Percentiles rank a stretch among this genome's conserved stretches.
Conservation (phyloP, 2,888 invertebrate species). For the Ashinkailepas kermadecensis region DNA sequence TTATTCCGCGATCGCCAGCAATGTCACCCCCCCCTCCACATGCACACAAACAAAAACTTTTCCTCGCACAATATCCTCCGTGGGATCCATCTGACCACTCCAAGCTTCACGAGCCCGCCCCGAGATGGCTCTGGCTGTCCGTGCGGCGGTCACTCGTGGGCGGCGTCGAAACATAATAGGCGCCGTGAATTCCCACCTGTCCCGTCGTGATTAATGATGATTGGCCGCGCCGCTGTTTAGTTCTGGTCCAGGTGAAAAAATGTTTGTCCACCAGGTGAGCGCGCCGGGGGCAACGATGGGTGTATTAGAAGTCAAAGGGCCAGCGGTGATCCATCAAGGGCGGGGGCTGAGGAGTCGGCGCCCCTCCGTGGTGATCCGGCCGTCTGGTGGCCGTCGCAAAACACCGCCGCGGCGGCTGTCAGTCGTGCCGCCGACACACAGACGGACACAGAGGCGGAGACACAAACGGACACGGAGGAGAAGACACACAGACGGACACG, state of each 20-base stretch:
- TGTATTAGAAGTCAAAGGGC: constrained; percentile 2
- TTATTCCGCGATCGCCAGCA: no score
- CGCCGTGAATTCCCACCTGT: constrained; percentile 15
- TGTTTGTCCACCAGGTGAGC: constrained; percentile 6
- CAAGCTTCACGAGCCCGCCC: not conserved
- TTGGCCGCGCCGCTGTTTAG: constrained; percentile 9
- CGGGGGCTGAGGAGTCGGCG: not conserved
- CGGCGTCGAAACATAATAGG: not conserved
- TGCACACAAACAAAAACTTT: no score
- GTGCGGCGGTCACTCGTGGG: not conserved
- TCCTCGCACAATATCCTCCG: no score
- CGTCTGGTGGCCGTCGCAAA: not conserved
- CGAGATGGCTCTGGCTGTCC: constrained; percentile 10
- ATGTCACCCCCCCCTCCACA: no score
- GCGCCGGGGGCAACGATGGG: not conserved
- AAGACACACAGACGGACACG: no score
- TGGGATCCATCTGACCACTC: no score
- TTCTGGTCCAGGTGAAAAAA: constrained; percentile 20
- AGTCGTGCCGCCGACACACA: no score
- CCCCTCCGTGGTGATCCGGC: no score
- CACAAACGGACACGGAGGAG: no score
- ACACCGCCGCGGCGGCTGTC: not conserved
- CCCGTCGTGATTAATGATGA: constrained; percentile 11
- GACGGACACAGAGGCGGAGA: no score
- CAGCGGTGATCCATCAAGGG: not conserved